A percentile compares a stretch with the other conserved stretches of the same genome.
phyloP scores from a whole-genome alignment of 2,888 invertebrate genomes.

The Metallyticus violacea region DNA sequence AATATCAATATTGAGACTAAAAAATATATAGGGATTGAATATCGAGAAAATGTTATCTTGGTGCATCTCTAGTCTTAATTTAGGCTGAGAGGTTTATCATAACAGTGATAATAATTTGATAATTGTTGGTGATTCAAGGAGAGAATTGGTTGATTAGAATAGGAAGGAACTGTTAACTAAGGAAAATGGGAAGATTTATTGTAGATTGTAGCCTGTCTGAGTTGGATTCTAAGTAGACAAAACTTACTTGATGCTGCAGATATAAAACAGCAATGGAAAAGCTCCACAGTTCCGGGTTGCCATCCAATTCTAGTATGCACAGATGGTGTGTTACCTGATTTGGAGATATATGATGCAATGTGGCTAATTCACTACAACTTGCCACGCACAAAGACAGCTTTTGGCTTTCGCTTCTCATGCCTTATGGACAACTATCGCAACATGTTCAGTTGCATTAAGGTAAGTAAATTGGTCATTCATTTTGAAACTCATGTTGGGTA shows the following conservation, averaged over 20 bases:
- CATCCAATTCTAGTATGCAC: constrained; percentile 60
- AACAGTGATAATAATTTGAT: too few species aligned
- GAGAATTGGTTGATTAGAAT: too few species aligned
- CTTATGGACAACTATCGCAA: constrained; percentile 57
- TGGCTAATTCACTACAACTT: constrained; percentile 71
- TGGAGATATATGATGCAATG: constrained; percentile 63
- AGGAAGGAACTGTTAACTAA: too few species aligned
- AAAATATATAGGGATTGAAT: too few species aligned
- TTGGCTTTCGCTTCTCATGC: constrained; percentile 66
- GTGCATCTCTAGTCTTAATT: too few species aligned
- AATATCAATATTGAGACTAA: too few species aligned
- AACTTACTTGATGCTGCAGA: constrained; percentile 25
- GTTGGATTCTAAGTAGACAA: too few species aligned
- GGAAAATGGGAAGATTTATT: too few species aligned
- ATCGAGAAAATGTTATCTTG: too few species aligned
- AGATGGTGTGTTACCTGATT: constrained; percentile 61
- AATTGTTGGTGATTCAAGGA: too few species aligned
- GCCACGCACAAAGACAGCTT: constrained; percentile 60
- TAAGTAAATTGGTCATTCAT: constrained; percentile 40
- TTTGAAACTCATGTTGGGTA: not conserved
- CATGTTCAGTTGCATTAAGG: constrained; percentile 3
- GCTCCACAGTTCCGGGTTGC: constrained; percentile 1
- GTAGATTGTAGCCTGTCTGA: too few species aligned
- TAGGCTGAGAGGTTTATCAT: too few species aligned
- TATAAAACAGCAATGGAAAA: constrained; percentile 12